These are phyloP conservation scores for Schizothorax lantsangensis DNA, from an alignment of 2,797 vertebrate genomes.

Conservation along the genomic window DNA sequence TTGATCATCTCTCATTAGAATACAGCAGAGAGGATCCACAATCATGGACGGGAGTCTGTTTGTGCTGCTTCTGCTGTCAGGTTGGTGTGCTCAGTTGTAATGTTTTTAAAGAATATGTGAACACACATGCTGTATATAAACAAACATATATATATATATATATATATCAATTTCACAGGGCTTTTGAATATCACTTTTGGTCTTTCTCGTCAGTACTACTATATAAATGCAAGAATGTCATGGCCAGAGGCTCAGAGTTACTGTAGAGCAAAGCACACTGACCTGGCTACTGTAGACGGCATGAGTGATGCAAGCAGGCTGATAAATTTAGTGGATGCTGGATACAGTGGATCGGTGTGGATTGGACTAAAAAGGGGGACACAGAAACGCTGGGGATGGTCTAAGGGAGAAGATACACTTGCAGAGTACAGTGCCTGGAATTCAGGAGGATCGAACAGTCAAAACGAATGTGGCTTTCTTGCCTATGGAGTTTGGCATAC, in stretches of 20 bases:
- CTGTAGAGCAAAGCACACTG: not conserved
- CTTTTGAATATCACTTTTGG: not conserved
- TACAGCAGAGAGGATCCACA: not conserved
- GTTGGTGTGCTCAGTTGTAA: not conserved
- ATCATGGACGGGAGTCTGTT: slow-evolving; percentile 26
- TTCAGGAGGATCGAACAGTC: not conserved
- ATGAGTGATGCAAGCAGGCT: too few relatives aligned
- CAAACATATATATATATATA: too few relatives aligned
- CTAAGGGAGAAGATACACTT: slow-evolving; percentile 36
- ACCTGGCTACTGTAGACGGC: slow-evolving; percentile 49
- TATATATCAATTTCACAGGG: not conserved
- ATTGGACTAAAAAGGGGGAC: not conserved
- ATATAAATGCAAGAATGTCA: fast-evolving
- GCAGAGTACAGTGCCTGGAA: not conserved
- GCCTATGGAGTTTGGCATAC: not conserved
- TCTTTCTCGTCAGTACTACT: slow-evolving; percentile 16
- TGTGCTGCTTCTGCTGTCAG: slow-evolving; percentile 33
- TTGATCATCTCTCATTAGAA: not conserved
- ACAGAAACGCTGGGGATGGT: slow-evolving; percentile 41
- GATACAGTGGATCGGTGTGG: fast-evolving
- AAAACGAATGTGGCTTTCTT: not conserved
- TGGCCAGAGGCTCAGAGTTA: slow-evolving; percentile 38
- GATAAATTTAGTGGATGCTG: too few relatives aligned
- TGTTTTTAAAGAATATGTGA: not conserved
- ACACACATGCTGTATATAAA: not conserved